Evolutionary conservation across 1,140 invertebrate species (phyloP), one percentile per base, ranked within the genome.

Genomic region (Antheraea mylitta): DNA sequence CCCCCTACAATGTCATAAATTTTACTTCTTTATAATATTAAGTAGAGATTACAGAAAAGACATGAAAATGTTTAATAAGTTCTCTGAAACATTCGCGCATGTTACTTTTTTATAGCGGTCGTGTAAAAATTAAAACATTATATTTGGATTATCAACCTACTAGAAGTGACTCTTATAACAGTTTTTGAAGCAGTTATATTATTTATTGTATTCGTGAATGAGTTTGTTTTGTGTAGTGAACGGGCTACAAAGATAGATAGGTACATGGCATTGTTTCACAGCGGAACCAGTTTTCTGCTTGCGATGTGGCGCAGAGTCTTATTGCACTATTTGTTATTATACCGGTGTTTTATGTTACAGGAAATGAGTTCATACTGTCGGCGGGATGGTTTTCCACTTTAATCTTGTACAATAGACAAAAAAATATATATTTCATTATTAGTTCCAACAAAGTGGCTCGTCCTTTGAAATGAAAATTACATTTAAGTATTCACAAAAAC

Each of bases 271-370:
- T 85, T 82, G 79, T 81, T 79, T 82, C 74, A 77, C 70, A 66
- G 64, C 72, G 70, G 72, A 85, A 85, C 81, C 81, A 79, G 83
- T 85, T 85, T 69, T 72, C 74, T 78, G 73, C 79, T 76, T 77
- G 72, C 76, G 78, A 81, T 78, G 75, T 72, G 78, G 71, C 76
- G 58, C 67, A 36, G 72, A 72, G 71, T 75, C 75, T 80, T 78
- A 81, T 78, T 85, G 79, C 81, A 83, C 77, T 82, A 86, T 83
- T 83, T 82, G 76, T 75, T 80, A 80, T 79, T 67, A 77, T 79
- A 75, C 67, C 71, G 59, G 69, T 72, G 73, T 75, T 83, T 80
- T 76, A 76, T 72, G 72, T 75, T 72, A 70, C 77, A 80, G 74
- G 71, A 84, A 84, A 81, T 85, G 76, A 80, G 75, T 74, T 70